These are phyloP conservation scores for Alcedo atthis DNA, from an alignment of 2,797 vertebrate genomes.

Conservation along the genomic window DNA sequence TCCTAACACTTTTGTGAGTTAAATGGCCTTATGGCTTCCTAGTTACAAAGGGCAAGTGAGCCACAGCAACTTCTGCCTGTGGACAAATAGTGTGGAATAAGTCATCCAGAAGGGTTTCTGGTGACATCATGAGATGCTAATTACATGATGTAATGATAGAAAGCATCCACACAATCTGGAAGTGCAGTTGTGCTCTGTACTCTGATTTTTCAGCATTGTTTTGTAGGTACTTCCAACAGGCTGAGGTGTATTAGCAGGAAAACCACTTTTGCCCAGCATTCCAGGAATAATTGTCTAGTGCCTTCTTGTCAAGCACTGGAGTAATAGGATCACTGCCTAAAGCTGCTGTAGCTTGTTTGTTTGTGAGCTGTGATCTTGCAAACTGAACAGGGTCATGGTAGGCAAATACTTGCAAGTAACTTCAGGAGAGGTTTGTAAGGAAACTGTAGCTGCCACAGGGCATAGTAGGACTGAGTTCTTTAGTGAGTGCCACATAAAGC, in stretches of 20 bases:
- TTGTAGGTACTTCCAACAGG: background rate
- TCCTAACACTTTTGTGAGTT: background rate
- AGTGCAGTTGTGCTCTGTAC: background rate
- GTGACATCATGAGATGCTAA: background rate
- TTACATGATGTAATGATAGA: background rate
- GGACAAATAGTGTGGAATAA: background rate
- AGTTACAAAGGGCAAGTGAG: background rate
- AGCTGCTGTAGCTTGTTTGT: slow-evolving; percentile 30
- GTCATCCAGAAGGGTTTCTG: background rate
- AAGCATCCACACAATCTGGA: background rate
- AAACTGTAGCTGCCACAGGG: background rate
- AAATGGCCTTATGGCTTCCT: background rate
- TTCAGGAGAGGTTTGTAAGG: slow-evolving; percentile 24
- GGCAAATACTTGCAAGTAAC: slow-evolving; percentile 29
- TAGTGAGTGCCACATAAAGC: background rate
- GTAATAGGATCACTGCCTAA: slow-evolving; percentile 39
- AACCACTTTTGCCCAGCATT: background rate
- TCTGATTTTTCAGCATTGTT: background rate
- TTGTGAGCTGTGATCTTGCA: slow-evolving; percentile 23
- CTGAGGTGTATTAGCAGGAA: background rate
- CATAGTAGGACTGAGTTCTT: background rate
- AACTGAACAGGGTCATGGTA: slow-evolving; percentile 1
- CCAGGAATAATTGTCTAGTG: background rate
- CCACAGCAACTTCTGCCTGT: background rate
- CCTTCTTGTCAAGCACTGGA: slow-evolving; percentile 4